Evolutionary conservation across 1,140 invertebrate species (phyloP), one percentile per base, ranked within the genome.

Genomic region (Panagrolaimus sp.): DNA sequence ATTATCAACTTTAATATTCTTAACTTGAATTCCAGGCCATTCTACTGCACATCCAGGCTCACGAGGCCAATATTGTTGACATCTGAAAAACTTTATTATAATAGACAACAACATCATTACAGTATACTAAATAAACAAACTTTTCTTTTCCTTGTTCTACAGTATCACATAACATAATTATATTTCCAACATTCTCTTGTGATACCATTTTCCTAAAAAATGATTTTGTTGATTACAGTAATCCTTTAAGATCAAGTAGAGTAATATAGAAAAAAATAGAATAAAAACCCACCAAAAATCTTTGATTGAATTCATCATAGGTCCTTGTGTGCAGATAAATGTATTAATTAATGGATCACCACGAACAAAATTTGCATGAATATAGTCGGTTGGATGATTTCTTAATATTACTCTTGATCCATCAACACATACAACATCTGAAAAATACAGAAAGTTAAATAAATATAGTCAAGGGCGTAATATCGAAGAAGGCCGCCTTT

Each of bases 381-480:
- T 67, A 43, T 67, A 67, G 72, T 75, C 73, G 28, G 65, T 63
- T 1, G 14, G 14, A 24, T 65, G 65, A 32, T 75, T 72, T 8
- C 48, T 67, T 6, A 75, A 58, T n/a, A 71, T 38, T 12, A 75
- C 69, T 10, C 74, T 69, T 24, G 69, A 71, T n/a, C 64, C 45
- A 52, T 75, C 74, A 43, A 65, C 46, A 38, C 72, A 71, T 28
- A 71, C 45, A 4, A 74, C 69, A 26, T 74, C 69, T 73, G 43
- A 64, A n/a, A 65, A 68, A 68, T 14, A 17, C 1, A 1, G 46
- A 47, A 47, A 47, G 32, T 43, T 67, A 1, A n/a, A 17, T 12
- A 12, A 5, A 15, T 28, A 45, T 24, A 67, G 32, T 3, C 5
- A 66, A 62, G 17, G 21, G 14, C 1, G 46, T 17, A 47, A n/a